Conservation (phyloP, 2,113 vertebrate genomes). For the Crypturellus undulatus region DNA sequence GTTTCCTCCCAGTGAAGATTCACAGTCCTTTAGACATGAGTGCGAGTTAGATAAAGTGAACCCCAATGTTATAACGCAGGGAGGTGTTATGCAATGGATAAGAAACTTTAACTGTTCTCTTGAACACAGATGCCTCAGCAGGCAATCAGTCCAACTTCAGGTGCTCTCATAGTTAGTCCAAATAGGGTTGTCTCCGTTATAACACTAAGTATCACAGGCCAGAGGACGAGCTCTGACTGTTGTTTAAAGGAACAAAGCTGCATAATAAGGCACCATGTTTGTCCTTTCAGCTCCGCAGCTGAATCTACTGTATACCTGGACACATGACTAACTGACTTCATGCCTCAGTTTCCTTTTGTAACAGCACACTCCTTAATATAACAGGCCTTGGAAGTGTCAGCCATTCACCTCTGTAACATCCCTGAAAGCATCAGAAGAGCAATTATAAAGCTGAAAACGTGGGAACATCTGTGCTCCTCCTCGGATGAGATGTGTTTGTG, state of each 20-base stretch:
- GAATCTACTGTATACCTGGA: not conserved
- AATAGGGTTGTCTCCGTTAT: not conserved
- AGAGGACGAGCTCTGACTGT: not conserved
- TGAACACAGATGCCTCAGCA: not conserved
- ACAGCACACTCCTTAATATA: not conserved
- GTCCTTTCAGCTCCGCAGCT: not conserved
- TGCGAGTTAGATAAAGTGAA: not conserved
- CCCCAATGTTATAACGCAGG: not conserved
- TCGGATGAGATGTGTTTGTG: not conserved
- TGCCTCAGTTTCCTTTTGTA: not conserved
- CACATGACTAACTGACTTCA: not conserved
- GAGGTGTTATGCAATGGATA: not conserved
- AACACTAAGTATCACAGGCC: not conserved
- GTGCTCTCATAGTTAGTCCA: not conserved
- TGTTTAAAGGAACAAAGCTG: not conserved
- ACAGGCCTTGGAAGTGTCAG: not conserved
- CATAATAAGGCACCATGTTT: not conserved
- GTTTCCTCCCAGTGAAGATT: not conserved
- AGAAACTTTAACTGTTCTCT: not conserved
- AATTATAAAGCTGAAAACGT: not conserved
- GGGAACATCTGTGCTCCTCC: not conserved
- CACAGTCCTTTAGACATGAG: not conserved
- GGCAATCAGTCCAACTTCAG: not conserved
- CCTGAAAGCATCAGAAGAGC: not conserved
- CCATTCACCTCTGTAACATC: not conserved